Evolutionary conservation across 2,113 vertebrate species (phyloP).

Genomic region (Chionodraco myersi): DNA sequence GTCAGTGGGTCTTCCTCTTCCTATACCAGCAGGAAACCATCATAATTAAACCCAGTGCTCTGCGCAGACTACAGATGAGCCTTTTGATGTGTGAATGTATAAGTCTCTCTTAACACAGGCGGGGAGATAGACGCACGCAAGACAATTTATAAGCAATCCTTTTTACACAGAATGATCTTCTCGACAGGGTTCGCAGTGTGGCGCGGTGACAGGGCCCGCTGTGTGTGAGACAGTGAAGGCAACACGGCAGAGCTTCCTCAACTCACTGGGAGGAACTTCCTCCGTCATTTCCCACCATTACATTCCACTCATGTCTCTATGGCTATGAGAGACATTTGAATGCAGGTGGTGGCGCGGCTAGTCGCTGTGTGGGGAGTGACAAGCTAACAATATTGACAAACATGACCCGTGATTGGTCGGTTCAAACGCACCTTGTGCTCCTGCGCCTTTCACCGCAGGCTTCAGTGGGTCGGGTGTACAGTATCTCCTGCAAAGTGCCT

Average conservation of each 20-base stretch:
- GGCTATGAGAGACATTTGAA: constrained; percentile 61
- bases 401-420: constrained; percentile 43
- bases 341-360: constrained; percentile 21
- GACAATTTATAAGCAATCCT: constrained; percentile 19
- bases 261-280: constrained; percentile 54
- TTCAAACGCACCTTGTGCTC: constrained; percentile 19
- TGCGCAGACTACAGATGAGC: constrained; percentile 5
- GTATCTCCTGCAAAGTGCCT: constrained; percentile 35
- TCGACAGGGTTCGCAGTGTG: constrained; percentile 24
- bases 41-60: constrained; percentile 53
- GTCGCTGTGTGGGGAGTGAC: constrained; percentile 37
- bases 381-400: constrained; percentile 59
- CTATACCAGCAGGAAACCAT: constrained; percentile 35
- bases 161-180: constrained; percentile 47
- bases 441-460: constrained; percentile 23
- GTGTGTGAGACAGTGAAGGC: constrained; percentile 8
- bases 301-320: constrained; percentile 58
- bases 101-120: neutral
- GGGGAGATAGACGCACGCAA: neutral
- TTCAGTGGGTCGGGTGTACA: constrained; percentile 17
- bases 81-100: constrained; percentile 23
- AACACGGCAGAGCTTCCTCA: constrained; percentile 40
- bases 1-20: constrained; percentile 5
- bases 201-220: neutral
- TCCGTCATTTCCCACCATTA: constrained; percentile 55